Evolutionary conservation across 2,888 invertebrate species (phyloP), one percentile per base, ranked within the genome.

Genomic region (Agonopterix heracliana): DNA sequence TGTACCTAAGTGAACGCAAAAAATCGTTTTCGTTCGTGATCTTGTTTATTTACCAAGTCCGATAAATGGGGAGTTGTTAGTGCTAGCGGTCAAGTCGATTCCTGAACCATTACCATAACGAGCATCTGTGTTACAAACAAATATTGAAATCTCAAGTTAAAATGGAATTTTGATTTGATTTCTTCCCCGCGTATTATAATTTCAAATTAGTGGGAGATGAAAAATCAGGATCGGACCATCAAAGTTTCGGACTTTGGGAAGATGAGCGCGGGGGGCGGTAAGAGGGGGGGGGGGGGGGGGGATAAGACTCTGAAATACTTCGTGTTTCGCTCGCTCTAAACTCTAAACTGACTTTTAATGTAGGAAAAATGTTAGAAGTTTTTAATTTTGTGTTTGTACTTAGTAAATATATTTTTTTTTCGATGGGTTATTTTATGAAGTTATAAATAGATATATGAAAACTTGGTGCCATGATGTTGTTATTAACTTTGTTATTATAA

Each of bases 141-240:
- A 83, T 81, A 87, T 84, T 83, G 78, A 81, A 84, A 83, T 76
- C 66, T 74, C 68, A 84, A 78, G 77, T 84, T 85, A 78, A 81
- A 84, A 87, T 87, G 82, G 85, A 84, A 87, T 86, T 85, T 86
- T 85, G 86, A 87, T 87, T 85, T 79, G 84, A 86, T 86, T 85
- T 81, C 82, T 84, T 81, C 72, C 71, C 73, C 66, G 71, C 70
- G 68, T 65, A 78, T 87, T 86, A 85, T 86, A 87, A 86, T 87
- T 87, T 82, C 82, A 87, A 85, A 87, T 87, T 81, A 83, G 82
- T 73, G 66, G 64, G 71, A 79, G 82, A 86, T 85, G 86, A 87
- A 87, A 86, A 86, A 87, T 85, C 80, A 68, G 75, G 78, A 80
- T 81, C 80, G 79, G 78, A 77, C 81, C 77, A 81, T 81, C 78